Evolutionary conservation across 2,113 vertebrate species (phyloP).

Genomic region (Equus quagga): DNA sequence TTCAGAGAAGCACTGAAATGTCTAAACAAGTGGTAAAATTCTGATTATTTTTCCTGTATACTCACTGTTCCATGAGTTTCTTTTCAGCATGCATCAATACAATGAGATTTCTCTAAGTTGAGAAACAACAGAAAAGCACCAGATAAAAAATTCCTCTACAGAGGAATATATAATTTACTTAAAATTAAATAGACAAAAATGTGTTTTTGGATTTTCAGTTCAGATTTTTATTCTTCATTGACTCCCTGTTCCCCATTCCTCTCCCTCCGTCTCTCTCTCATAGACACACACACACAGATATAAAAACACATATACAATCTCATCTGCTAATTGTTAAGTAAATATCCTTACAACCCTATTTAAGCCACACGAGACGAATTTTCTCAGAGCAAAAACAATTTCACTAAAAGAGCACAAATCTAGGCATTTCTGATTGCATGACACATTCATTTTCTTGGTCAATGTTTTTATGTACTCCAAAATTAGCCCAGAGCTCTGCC

Average conservation of each 20-base stretch:
- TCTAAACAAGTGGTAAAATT: neutral
- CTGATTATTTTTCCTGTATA: neutral
- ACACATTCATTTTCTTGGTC: accelerated
- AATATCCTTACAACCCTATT: neutral
- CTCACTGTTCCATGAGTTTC: neutral
- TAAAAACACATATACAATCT: neutral
- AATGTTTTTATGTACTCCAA: neutral
- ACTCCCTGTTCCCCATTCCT: neutral
- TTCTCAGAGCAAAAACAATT: constrained; percentile 24
- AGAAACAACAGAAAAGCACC: neutral
- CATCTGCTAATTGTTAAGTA: neutral
- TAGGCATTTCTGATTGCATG: neutral
- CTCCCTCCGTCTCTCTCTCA: no score
- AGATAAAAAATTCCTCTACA: neutral
- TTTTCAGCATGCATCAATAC: neutral
- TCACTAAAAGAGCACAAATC: neutral
- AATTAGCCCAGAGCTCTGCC: neutral
- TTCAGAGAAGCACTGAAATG: neutral
- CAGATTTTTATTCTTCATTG: neutral
- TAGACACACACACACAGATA: neutral
- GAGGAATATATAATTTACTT: neutral
- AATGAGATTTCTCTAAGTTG: neutral
- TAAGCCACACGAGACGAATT: neutral
- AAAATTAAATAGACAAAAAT: neutral
- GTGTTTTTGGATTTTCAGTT: neutral